Evolutionary conservation across 2,888 invertebrate genomes (phyloP), one percentile per base, ranked within the genome.

Genomic region (Orchestes rusci): DNA sequence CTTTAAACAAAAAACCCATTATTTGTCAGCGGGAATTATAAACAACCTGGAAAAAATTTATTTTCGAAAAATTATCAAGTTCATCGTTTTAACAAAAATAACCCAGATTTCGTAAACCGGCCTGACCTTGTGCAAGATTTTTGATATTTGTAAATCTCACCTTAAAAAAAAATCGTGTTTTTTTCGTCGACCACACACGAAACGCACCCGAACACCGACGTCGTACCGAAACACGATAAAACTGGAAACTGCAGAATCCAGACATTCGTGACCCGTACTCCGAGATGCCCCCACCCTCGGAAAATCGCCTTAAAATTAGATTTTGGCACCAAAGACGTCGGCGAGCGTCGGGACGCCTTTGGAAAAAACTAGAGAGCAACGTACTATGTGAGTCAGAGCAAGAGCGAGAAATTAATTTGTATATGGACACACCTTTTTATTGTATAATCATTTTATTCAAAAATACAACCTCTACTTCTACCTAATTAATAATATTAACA

Each of bases 271-370:
- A 58, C 55, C 56, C 54, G 28, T 54, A 53, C 54, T 53, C 54
- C 48, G 47, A 46, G 49, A 42, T 56, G 55, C 56, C 60, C 58
- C 61, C 57, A 65, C 62, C 72, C 70, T 66, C 44, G 51, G 50
- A 35, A 49, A 38, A 52, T 50, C 50, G 54, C 57, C 73, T 75
- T 76, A 72, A 73, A 72, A 75, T 76, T 76, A 76, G 75, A 72
- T 44, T 71, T 76, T 76, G 76, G 76, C 76, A 73, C 71, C 65
- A 29, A 70, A 71, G 33, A 74, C 75, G 75, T 72, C 31, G n/a
- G 18, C 41, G 40, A 31, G 45, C 39, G 47, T 46, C 53, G 51
- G 54, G 59, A 58, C 56, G 59, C 71, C n/a, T n/a, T n/a, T n/a
- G n/a, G n/a, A n/a, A n/a, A n/a, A n/a, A n/a, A n/a, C n/a, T n/a